Evolutionary conservation across 2,888 invertebrate genomes (phyloP), one percentile per base, ranked within the genome.

Genomic region (Seira ritae): DNA sequence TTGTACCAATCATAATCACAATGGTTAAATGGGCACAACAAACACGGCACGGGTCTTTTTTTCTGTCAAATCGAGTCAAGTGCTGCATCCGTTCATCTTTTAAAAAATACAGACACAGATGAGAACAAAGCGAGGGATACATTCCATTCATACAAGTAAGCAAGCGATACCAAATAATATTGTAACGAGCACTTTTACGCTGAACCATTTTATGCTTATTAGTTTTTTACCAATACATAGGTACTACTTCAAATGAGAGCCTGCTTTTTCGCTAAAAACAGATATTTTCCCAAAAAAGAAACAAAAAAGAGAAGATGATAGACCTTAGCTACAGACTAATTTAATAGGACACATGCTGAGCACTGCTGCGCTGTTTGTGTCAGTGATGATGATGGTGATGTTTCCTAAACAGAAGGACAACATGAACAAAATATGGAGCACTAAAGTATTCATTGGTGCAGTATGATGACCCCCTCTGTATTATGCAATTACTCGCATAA

Each of bases 371-470:
- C 31, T 80, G 80, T 80, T 75, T 80, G 74, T 74, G 74, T 75
- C 80, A 81, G 81, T n/a, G n/a, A n/a, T n/a, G n/a, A n/a, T 65
- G 75, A 69, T n/a, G n/a, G n/a, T 74, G 73, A 74, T 70, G 70
- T 80, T 81, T 76, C 55, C 81, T 62, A 62, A 81, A 80, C 75
- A 76, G 71, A 81, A 76, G 74, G 69, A 80, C 69, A 74, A 73
- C n/a, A n/a, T n/a, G n/a, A n/a, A n/a, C n/a, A n/a, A 73, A 80
- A 65, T 74, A 17, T 22, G 72, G 60, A 67, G 62, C 70, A 67
- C 66, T 81, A n/a, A n/a, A n/a, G n/a, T n/a, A n/a, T n/a, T n/a
- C n/a, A n/a, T n/a, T n/a, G n/a, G n/a, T n/a, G n/a, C n/a, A n/a
- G n/a, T n/a, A n/a, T n/a, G n/a, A n/a, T n/a, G n/a, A n/a, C n/a